Evolutionary conservation across 2,797 vertebrate species (phyloP).

Genomic region (Percopsis omiscomaycus): DNA sequence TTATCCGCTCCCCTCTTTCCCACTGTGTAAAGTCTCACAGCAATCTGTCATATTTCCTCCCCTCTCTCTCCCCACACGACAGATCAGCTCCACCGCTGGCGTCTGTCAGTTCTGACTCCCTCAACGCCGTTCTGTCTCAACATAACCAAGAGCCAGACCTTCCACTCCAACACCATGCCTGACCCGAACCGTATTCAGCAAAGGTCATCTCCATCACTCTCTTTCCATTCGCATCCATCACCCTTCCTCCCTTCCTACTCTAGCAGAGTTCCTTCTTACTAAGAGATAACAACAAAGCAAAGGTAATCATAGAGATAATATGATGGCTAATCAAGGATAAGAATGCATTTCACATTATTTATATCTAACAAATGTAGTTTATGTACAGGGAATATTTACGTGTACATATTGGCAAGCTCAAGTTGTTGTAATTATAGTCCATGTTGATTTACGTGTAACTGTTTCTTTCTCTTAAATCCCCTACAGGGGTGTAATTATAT

Average conservation of each 20-base stretch:
- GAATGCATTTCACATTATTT: slow-evolving; percentile 3
- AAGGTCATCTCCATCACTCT: slow-evolving; percentile 1
- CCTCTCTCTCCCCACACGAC: slow-evolving; percentile 43
- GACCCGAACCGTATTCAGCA: slow-evolving; percentile 9
- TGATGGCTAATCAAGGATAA: slow-evolving; percentile 39
- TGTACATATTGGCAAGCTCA: slow-evolving; percentile 64
- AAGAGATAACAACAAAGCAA: slow-evolving; percentile 38
- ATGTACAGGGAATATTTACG: slow-evolving; percentile 74
- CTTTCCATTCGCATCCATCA: background rate
- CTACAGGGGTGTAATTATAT: slow-evolving; percentile 58
- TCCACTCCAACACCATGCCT: slow-evolving; percentile 29
- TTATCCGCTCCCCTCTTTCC: slow-evolving; percentile 40
- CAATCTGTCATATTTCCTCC: slow-evolving; percentile 32
- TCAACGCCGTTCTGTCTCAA: slow-evolving; percentile 8
- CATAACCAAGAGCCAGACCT: slow-evolving; percentile 8
- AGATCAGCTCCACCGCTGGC: no score
- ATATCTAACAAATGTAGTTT: slow-evolving; percentile 45
- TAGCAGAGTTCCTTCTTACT: slow-evolving; percentile 7
- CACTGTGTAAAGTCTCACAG: slow-evolving; percentile 59
- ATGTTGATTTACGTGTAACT: slow-evolving; percentile 50
- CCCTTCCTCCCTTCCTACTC: background rate
- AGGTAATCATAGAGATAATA: slow-evolving; percentile 32
- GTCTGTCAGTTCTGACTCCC: slow-evolving; percentile 3
- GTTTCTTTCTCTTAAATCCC: slow-evolving; percentile 49
- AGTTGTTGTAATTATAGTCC: slow-evolving; percentile 47